These are phyloP conservation scores for Xenus cinereus DNA, from an alignment of 2,113 vertebrate species.

Conservation along the genomic window DNA sequence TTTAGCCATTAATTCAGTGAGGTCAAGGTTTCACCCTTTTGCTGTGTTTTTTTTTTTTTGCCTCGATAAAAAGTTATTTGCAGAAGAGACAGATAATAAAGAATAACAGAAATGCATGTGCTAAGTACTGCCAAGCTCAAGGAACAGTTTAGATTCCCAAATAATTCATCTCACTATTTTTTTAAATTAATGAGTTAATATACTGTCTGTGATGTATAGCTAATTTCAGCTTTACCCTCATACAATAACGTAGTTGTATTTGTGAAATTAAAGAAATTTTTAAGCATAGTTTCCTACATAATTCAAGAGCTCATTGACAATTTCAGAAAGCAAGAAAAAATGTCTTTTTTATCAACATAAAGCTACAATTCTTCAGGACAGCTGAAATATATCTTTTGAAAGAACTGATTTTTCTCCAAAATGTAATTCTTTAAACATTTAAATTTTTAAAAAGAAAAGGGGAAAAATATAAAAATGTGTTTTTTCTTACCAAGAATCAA, in stretches of 20 bases:
- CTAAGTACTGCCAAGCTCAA: not conserved
- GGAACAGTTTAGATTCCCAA: not conserved
- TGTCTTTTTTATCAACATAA: not conserved
- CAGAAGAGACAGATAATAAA: not conserved
- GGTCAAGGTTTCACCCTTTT: not conserved
- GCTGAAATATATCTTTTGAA: not conserved
- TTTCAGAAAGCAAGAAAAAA: not conserved
- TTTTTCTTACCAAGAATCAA: not conserved
- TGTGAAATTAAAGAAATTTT: not conserved
- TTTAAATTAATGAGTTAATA: not conserved
- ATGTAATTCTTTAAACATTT: not conserved
- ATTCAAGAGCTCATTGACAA: not conserved
- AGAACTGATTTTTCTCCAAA: not conserved
- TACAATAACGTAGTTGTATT: not conserved
- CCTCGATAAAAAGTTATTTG: not conserved
- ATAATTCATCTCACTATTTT: not conserved
- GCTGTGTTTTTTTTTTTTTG: not conserved
- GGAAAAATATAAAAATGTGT: not conserved
- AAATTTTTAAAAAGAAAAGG: not conserved
- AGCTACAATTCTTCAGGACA: not conserved
- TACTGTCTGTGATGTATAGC: not conserved
- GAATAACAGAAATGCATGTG: not conserved
- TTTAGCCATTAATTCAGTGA: not conserved
- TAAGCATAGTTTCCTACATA: not conserved
- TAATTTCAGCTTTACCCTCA: not conserved